Conservation (phyloP, 2,888 invertebrate genomes). For the Uropetala carovei region DNA sequence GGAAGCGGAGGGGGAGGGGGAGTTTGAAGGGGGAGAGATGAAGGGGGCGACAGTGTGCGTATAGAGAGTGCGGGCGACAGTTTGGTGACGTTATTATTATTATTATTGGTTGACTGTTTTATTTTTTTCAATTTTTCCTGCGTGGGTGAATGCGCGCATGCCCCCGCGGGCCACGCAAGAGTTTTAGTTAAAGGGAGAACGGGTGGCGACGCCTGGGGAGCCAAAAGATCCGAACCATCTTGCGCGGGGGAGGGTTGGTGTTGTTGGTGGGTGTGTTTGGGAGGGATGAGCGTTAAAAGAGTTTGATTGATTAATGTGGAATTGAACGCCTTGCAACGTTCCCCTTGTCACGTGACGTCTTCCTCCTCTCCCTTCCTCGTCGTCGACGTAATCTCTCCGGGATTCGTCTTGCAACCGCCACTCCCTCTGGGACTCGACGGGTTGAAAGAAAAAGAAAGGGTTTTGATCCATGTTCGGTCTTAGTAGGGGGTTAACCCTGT, state of each 20-base stretch:
- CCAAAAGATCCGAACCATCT: background rate
- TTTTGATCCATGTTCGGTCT: background rate
- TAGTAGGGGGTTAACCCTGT: slow-evolving; percentile 35
- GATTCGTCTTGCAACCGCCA: background rate
- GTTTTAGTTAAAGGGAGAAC: background rate
- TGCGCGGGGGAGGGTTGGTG: background rate
- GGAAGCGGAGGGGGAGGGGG: background rate
- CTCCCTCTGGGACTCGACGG: background rate
- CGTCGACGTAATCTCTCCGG: background rate
- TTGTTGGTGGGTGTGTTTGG: background rate
- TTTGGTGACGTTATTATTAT: background rate
- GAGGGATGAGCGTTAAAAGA: too few relatives aligned
- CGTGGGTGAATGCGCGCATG: background rate
- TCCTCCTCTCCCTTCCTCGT: background rate
- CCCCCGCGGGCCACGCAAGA: background rate
- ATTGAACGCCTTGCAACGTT: background rate
- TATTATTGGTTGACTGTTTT: background rate
- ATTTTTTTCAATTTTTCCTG: background rate
- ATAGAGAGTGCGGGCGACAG: slow-evolving; percentile 33
- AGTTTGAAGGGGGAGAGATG: too few relatives aligned
- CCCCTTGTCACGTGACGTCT: background rate
- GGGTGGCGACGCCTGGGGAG: slow-evolving; percentile 29
- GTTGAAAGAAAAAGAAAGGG: too few relatives aligned
- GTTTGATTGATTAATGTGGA: slow-evolving; percentile 19
- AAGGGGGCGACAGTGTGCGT: background rate